Evolutionary conservation across 2,888 invertebrate genomes (phyloP).

Genomic region (Drosophila paranaensis): DNA sequence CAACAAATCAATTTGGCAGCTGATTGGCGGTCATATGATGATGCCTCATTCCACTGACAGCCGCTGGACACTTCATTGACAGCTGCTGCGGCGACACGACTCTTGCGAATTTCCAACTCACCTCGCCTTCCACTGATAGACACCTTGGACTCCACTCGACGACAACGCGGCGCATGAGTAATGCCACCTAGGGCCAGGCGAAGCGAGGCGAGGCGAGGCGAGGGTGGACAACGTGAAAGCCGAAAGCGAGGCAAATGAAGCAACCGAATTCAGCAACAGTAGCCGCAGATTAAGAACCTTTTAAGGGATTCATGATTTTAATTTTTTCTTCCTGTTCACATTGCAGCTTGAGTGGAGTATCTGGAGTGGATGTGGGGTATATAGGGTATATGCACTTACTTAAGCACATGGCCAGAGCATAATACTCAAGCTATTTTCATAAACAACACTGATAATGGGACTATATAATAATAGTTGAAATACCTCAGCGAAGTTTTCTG

Average conservation of each 20-base stretch:
- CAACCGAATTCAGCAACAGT: slow-evolving; percentile 76
- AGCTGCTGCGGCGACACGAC: slow-evolving; percentile 17
- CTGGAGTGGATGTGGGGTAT: neutral
- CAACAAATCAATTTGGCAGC: slow-evolving; percentile 73
- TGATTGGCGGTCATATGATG: slow-evolving; percentile 77
- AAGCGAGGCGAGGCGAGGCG: neutral
- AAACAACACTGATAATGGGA: no score
- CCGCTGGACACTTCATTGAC: slow-evolving; percentile 63
- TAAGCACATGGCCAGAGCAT: neutral
- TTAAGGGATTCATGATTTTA: slow-evolving; percentile 81
- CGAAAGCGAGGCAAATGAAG: slow-evolving; percentile 65
- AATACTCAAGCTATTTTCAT: no score
- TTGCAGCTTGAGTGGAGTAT: neutral
- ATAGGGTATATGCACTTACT: slow-evolving; percentile 3
- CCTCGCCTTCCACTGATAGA: slow-evolving; percentile 11
- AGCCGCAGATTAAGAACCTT: slow-evolving; percentile 83
- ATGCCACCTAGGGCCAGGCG: slow-evolving; percentile 17
- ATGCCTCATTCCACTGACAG: slow-evolving; percentile 56
- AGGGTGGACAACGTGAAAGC: slow-evolving; percentile 18
- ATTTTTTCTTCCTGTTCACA: slow-evolving; percentile 45
- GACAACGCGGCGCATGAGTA: slow-evolving; percentile 66
- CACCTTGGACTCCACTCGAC: slow-evolving; percentile 29
- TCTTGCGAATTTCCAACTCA: slow-evolving; percentile 26
- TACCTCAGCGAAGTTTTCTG: no score
- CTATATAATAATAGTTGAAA: no score